Evolutionary conservation across 2,113 vertebrate species (phyloP), one percentile per base, ranked within the genome.

Genomic region (Telmatochromis bifrenatus): DNA sequence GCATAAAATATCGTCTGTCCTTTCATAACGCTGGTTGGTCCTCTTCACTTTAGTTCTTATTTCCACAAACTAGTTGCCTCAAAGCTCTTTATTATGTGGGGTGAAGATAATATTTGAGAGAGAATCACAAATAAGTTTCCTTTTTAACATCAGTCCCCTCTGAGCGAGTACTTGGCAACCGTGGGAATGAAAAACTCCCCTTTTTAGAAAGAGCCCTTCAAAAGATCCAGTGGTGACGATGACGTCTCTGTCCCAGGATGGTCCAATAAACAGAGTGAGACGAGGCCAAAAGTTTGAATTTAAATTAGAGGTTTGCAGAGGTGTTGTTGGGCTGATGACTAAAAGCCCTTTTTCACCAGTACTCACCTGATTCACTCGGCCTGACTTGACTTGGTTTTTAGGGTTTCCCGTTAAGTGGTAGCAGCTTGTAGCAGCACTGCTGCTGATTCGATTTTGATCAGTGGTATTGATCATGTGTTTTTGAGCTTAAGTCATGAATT

Each of bases 1-100:
- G 15, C 45, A 28, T 28, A 42, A 70, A 39, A 70, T 15, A 75
- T 0, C 6, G 0, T 47, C 23, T 1, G 2, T 1, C 23, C 6
- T 28, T 47, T 75, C 23, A 47, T 7, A 11, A 3, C 9, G 9
- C 14, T 47, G 39, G 4, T 19, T 49, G 14, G 12, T 45, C 13
- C 7, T 23, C 37, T 73, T 73, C 37, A 45, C 5, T 26, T 73
- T 23, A 3, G 21, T 0, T 62, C 0, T 47, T 49, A 5, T 47
- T 28, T 47, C 26, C 70, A 49, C 39, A 75, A 11, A 75, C 45
- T 11, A 75, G 70, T 75, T 31, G 4, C 42, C 4, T 17, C 15
- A 75, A 49, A 31, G 23, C 23, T 7, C 42, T 77, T 77, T 77
- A 31, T 31, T 49, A 5, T 31, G 9, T 19, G 31, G 49, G 42